Evolutionary conservation across 2,888 invertebrate species (phyloP), one percentile per base, ranked within the genome.

Genomic region (Leptopilina myrica): DNA sequence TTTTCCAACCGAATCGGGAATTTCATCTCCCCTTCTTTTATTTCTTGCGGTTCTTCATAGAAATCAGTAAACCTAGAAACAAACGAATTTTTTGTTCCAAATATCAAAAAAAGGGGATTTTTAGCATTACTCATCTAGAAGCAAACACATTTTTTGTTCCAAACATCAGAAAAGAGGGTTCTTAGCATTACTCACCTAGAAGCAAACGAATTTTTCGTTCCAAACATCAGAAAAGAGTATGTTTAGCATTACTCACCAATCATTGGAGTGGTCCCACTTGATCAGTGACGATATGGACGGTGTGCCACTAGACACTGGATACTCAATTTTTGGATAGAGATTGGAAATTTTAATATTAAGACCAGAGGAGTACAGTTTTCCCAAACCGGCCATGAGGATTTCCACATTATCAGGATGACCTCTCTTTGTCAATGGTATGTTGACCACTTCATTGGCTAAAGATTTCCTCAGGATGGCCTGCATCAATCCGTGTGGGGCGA

Each of bases 401-500:
- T 89, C 81, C 0, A 88, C 80, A 78, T 92, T 92, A 85, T 94
- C 93, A 14, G 92, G 91, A 83, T 93, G 93, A 49, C 93, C 93
- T 62, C 94, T 91, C 83, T 94, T 94, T 88, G 95, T 94, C 9
- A 95, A 90, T 0, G 94, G 93, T 82, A 95, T 91, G 86, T 94
- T 94, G 26, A 93, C 88, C 76, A 93, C 93, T 43, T 92, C 92
- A 12, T 93, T 89, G 85, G 93, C 92, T 7, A 94, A 89, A 3
- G 94, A 94, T 75, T 95, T 92, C 85, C 94, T 94, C 1, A 96
- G 91, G 79, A 95, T 94, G 20, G 95, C 94, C 87, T 95, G 95
- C 78, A 96, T 92, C 11, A 96, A 92, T 59, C 94, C 94, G 88
- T 95, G 95, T 0, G 96, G 95, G 2, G 95, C 95, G 82, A 96